Percentiles rank a stretch among this genome's conserved stretches.
These are phyloP conservation scores for Danaus plexippus DNA, from an alignment of 1,140 invertebrate species.

Conservation along the genomic window DNA sequence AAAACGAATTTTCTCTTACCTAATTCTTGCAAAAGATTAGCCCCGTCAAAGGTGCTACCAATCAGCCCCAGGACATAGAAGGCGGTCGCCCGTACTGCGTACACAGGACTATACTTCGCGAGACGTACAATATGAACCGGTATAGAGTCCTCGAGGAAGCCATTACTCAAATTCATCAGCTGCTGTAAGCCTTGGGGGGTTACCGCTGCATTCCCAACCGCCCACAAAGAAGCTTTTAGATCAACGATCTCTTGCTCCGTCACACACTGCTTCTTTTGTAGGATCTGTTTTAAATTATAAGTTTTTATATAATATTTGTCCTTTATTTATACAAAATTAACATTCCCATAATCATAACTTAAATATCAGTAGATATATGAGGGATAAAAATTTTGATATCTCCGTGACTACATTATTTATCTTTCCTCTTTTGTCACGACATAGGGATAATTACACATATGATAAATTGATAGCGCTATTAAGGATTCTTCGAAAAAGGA, in stretches of 20 bases:
- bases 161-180: constrained; percentile 67
- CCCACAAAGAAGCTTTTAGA: constrained; percentile 93
- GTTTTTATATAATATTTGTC: too few species aligned
- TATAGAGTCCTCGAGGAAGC: constrained; percentile 60
- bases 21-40: constrained; percentile 79
- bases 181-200: constrained; percentile 81
- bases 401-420: too few species aligned
- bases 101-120: constrained; percentile 84
- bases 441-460: too few species aligned
- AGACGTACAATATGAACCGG: constrained; percentile 83
- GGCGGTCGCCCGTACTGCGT: constrained; percentile 90
- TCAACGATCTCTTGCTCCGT: constrained; percentile 79
- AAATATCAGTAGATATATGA: too few species aligned
- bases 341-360: too few species aligned
- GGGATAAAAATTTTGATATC: too few species aligned
- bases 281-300: constrained; percentile 26
- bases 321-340: too few species aligned
- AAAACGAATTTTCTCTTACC: constrained; percentile 62
- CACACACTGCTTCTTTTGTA: constrained; percentile 70
- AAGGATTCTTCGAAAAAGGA: too few species aligned
- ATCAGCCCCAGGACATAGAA: constrained; percentile 90
- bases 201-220: constrained; percentile 86
- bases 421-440: too few species aligned
- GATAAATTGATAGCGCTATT: too few species aligned
- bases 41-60: constrained; percentile 85